phyloP scores from a whole-genome alignment of 2,888 invertebrate genomes.

The Antheraea yamamai region DNA sequence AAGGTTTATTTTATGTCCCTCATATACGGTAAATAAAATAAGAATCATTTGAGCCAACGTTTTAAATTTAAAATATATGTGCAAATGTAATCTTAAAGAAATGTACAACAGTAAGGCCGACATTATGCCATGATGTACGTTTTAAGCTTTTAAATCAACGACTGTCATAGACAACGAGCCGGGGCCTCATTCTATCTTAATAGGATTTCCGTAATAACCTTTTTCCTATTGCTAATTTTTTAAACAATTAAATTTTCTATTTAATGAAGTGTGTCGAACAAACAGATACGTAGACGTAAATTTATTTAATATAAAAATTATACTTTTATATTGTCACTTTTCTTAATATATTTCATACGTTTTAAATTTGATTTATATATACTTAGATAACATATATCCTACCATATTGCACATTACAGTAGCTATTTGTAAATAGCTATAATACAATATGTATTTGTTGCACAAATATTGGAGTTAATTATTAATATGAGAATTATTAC shows the following conservation, averaged over 20 bases:
- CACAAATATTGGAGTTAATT: not conserved
- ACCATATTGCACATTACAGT: too few relatives aligned
- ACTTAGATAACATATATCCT: not conserved
- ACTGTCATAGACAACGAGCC: slow-evolving; percentile 8
- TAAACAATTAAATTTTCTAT: not conserved
- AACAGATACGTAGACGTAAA: not conserved
- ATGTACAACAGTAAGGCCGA: not conserved
- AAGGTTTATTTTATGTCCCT: not conserved
- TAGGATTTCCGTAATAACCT: slow-evolving; percentile 10
- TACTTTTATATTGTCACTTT: not conserved
- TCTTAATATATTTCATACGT: not conserved
- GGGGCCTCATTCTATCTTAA: slow-evolving; percentile 5
- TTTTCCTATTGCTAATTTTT: not conserved
- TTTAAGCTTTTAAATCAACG: slow-evolving; percentile 9
- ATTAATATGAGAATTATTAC: not conserved
- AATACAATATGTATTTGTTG: not conserved
- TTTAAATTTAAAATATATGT: not conserved
- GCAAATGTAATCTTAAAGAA: not conserved
- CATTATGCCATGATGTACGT: slow-evolving; percentile 12
- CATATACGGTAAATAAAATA: not conserved
- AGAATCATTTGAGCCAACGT: not conserved
- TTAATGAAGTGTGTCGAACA: not conserved
- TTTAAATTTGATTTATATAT: not conserved
- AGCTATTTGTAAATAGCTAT: not conserved
- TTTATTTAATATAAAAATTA: not conserved